phyloP scores from a whole-genome alignment of 2,888 invertebrate genomes.

The Megastigmus dorsalis region DNA sequence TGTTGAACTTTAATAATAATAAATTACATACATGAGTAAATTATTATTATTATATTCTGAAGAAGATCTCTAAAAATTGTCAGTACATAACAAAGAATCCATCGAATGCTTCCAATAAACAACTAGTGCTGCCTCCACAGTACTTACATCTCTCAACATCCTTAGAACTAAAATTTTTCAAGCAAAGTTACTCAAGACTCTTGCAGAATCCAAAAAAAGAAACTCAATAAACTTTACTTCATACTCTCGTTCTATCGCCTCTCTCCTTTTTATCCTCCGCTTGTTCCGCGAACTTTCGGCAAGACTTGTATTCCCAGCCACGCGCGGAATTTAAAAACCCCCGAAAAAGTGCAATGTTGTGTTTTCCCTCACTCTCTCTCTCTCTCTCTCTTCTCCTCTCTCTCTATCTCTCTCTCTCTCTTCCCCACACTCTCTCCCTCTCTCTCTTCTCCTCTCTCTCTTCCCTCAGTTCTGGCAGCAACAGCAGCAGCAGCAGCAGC shows the following conservation, averaged over 20 bases:
- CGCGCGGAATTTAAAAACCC: conserved; percentile 37
- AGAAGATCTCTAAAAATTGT: too few relatives aligned
- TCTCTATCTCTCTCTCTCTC: conserved; percentile 36
- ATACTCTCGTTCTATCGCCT: background rate
- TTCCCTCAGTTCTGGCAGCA: background rate
- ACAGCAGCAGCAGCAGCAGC: too few relatives aligned
- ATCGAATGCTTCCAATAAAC: too few relatives aligned
- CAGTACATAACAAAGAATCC: too few relatives aligned
- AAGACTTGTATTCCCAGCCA: conserved; percentile 33
- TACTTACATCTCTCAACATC: background rate
- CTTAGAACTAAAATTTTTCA: background rate
- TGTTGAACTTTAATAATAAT: too few relatives aligned
- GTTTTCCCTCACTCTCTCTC: conserved; percentile 47
- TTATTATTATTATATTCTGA: too few relatives aligned
- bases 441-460: conserved; percentile 24
- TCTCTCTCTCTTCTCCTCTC: conserved; percentile 19
- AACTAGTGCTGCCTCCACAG: too few relatives aligned
- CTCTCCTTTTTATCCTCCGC: background rate
- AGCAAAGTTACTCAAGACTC: background rate
- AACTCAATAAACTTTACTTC: background rate
- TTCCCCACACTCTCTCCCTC: conserved; percentile 15
- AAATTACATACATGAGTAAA: too few relatives aligned
- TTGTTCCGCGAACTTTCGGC: background rate
- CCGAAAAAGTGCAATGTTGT: conserved; percentile 62
- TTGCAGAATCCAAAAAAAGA: background rate